phyloP scores from a whole-genome alignment of 2,113 vertebrate species.

The Herpailurus yagouaroundi region DNA sequence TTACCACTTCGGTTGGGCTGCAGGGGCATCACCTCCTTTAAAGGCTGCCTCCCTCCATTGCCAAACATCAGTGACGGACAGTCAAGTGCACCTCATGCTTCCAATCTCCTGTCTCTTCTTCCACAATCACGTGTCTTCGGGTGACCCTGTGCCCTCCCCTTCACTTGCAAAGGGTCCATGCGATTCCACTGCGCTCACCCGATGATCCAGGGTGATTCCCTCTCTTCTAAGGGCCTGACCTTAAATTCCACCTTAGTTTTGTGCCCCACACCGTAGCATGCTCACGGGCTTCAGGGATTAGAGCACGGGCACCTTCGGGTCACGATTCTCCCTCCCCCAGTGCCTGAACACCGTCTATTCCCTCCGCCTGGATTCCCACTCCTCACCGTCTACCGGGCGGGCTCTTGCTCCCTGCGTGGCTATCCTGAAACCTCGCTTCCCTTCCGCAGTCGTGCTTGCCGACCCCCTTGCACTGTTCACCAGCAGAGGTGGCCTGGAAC shows the following conservation, averaged over 20 bases:
- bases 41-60: neutral
- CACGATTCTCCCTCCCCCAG: neutral
- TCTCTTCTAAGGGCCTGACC: neutral
- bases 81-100: neutral
- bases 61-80: neutral
- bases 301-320: neutral
- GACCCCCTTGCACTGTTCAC: neutral
- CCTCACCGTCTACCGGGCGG: neutral
- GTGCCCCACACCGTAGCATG: rapidly evolving
- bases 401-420: neutral
- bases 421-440: neutral
- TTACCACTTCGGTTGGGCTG: neutral
- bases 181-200: neutral
- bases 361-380: neutral
- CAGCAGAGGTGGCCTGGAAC: too few relatives aligned
- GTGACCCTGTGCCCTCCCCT: neutral
- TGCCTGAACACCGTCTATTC: neutral
- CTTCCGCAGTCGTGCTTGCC: neutral
- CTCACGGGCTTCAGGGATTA: neutral
- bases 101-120: neutral
- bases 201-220: neutral
- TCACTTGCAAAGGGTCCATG: neutral
- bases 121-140: neutral
- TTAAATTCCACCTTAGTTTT: too few relatives aligned
- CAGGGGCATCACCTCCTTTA: neutral